These are phyloP conservation scores for Narcine bancroftii DNA, from an alignment of 2,113 vertebrate species.

Conservation along the genomic window DNA sequence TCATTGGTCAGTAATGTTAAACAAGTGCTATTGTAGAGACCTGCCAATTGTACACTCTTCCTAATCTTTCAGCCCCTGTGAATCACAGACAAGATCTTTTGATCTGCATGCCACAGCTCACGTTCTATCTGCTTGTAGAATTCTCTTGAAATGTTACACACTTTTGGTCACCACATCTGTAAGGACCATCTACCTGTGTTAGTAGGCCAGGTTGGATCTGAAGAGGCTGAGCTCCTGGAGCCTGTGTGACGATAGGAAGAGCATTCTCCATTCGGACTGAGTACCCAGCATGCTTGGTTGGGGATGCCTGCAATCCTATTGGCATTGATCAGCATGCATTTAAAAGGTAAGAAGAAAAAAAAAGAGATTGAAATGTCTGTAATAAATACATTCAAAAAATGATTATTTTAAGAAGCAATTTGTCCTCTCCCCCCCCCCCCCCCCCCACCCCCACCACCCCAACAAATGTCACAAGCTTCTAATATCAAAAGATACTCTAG, in stretches of 20 bases:
- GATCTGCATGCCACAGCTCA: too few relatives aligned
- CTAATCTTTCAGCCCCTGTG: neutral
- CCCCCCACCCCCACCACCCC: too few relatives aligned
- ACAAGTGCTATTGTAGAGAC: too few relatives aligned
- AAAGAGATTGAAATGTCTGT: neutral
- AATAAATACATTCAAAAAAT: neutral
- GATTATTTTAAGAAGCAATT: neutral
- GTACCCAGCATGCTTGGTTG: constrained; percentile 92
- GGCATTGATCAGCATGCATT: constrained; percentile 43
- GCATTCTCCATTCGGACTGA: constrained; percentile 96
- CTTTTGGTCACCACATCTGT: neutral
- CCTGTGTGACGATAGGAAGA: constrained; percentile 95
- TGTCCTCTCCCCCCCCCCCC: neutral
- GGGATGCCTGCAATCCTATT: constrained; percentile 87
- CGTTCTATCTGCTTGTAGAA: neutral
- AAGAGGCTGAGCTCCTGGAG: constrained; percentile 85
- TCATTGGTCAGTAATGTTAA: too few relatives aligned
- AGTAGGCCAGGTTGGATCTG: constrained; percentile 95
- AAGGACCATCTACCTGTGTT: constrained; percentile 71
- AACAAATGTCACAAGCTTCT: neutral
- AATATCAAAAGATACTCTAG: neutral
- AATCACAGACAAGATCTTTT: neutral
- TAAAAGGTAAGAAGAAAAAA: constrained; percentile 1
- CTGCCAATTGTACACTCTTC: too few relatives aligned
- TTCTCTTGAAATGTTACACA: neutral